phyloP scores from a whole-genome alignment of 23 tunicate species.

The Ascidia mentula region DNA sequence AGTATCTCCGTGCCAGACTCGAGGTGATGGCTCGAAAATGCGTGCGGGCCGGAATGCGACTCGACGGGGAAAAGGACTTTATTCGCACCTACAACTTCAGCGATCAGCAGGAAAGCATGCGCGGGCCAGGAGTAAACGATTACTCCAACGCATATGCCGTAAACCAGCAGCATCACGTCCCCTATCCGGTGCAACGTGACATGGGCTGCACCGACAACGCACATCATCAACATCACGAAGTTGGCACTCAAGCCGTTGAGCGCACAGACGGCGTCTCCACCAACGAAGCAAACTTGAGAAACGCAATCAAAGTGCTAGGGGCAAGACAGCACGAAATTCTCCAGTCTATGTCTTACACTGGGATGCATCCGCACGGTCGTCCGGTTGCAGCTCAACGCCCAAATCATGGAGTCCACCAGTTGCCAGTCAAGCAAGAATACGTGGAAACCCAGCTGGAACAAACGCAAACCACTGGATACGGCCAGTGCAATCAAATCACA shows the following conservation, averaged over 20 bases:
- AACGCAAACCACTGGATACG: not conserved
- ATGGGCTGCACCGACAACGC: not conserved
- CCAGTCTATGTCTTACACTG: slow-evolving; percentile 11
- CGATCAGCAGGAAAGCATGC: not conserved
- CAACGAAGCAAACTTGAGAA: slow-evolving; percentile 12
- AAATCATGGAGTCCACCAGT: not conserved
- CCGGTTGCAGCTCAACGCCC: not conserved
- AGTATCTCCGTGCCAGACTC: slow-evolving; percentile 28
- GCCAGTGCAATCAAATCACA: not conserved
- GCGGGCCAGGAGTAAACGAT: not conserved
- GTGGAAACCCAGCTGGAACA: not conserved
- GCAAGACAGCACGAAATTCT: slow-evolving; percentile 26
- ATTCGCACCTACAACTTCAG: not conserved
- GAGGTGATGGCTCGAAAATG: slow-evolving; percentile 22
- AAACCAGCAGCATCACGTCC: not conserved
- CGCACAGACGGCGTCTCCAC: not conserved
- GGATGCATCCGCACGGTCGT: not conserved
- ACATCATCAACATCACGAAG: not conserved
- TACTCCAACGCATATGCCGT: not conserved
- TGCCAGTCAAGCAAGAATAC: slow-evolving; percentile 17
- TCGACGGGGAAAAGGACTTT: slow-evolving; percentile 40
- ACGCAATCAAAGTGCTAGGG: slow-evolving; percentile 26
- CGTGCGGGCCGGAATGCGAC: slow-evolving; percentile 29
- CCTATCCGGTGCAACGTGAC: not conserved
- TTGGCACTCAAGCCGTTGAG: not conserved